Evolutionary conservation across 1,140 invertebrate species (phyloP), one percentile per base, ranked within the genome.

Genomic region (Bacillus rossius): DNA sequence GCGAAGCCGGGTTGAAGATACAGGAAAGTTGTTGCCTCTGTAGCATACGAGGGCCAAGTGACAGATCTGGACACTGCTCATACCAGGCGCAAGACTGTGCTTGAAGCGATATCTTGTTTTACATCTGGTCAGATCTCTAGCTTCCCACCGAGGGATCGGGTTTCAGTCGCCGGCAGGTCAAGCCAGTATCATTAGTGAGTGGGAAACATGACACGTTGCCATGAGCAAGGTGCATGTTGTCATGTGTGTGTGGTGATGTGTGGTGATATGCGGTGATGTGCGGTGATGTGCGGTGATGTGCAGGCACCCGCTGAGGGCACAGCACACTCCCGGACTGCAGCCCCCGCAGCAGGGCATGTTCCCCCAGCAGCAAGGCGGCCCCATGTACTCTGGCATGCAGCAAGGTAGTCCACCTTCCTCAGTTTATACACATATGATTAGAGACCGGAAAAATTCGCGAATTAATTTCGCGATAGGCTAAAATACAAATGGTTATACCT

Each of bases 361-460:
- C 65, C 67, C 69, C 10, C 69, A 72, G 53, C 70, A 70, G 13
- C 72, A 73, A 57, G 64, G 61, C 17, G 62, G 57, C 45, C 23
- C 59, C 20, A 54, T 60, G 56, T 79, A 76, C 55, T 77, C 69
- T 45, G 81, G 69, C 68, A 85, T 78, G 77, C 85, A 81, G 62
- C 84, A 81, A 62, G 71, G 75, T 66, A 54, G 55, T 17, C 26
- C 40, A 37, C 13, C 49, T 52, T 1, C 17, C 47, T 49, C 1
- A 49, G 14, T 1, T 14, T 14, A n/a, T 14, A n/a, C 14, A 14
- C 23, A n/a, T n/a, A n/a, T n/a, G n/a, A n/a, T n/a, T n/a, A n/a
- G n/a, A n/a, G n/a, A n/a, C n/a, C n/a, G n/a, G n/a, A n/a, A n/a
- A n/a, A n/a, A n/a, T n/a, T n/a, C n/a, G n/a, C n/a, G n/a, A n/a